Conservation (phyloP, 2,888 invertebrate species). For the Drosophila bunnanda region DNA sequence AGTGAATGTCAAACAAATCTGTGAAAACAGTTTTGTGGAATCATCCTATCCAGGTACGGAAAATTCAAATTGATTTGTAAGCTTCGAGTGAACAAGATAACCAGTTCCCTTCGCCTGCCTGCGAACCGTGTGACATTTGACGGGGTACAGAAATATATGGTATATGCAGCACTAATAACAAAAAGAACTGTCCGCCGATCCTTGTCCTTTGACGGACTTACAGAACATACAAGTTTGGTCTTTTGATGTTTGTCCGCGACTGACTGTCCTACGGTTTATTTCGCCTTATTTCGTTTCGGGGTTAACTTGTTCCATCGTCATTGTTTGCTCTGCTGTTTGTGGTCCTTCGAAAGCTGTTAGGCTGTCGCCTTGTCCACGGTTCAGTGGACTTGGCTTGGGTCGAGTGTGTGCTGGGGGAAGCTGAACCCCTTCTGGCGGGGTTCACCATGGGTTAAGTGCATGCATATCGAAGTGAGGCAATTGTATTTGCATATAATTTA, state of each 20-base stretch:
- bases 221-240: constrained; percentile 44
- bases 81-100: constrained; percentile 36
- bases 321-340: constrained; percentile 55
- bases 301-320: constrained; percentile 49
- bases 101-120: constrained; percentile 37
- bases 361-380: constrained; percentile 60
- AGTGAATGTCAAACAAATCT: constrained; percentile 78
- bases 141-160: constrained; percentile 22
- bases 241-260: constrained; percentile 58
- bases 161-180: constrained; percentile 9
- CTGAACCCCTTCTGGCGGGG: constrained; percentile 14
- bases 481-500: constrained; percentile 42
- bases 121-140: constrained; percentile 31
- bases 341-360: constrained; percentile 29
- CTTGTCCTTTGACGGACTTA: constrained; percentile 32
- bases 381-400: constrained; percentile 53
- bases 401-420: neutral
- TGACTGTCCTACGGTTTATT: constrained; percentile 21
- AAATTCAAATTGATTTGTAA: constrained; percentile 69
- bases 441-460: constrained; percentile 39
- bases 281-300: constrained; percentile 47
- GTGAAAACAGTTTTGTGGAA: constrained; percentile 42
- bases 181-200: constrained; percentile 38
- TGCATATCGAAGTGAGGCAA: constrained; percentile 25
- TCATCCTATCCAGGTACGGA: constrained; percentile 8